A percentile compares a stretch with the other conserved stretches of the same genome.
phyloP scores from a whole-genome alignment of 1,140 invertebrate species.

The Fopius arisanus region DNA sequence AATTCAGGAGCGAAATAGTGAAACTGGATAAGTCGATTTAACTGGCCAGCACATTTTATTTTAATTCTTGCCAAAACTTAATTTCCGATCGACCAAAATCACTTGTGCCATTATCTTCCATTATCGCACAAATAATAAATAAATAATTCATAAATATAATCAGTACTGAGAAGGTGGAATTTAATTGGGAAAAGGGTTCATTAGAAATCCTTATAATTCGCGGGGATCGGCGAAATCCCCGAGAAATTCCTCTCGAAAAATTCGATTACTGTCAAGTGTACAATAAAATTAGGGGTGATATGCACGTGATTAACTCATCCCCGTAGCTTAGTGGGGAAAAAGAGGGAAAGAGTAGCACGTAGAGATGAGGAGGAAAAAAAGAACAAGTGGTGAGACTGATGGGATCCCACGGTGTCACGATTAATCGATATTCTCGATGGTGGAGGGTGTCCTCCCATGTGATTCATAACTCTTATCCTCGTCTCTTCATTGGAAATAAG shows the following conservation, averaged over 20 bases:
- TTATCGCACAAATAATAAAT: no score
- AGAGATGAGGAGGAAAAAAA: background rate
- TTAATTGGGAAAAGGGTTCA: no score
- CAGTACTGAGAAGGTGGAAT: no score
- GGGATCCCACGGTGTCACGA: constrained; percentile 2
- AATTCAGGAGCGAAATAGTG: no score
- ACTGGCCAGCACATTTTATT: no score
- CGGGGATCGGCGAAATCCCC: background rate
- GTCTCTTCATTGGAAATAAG: background rate
- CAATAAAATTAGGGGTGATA: background rate
- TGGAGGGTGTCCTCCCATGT: background rate
- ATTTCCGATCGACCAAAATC: no score
- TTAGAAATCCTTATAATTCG: background rate
- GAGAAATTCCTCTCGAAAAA: background rate
- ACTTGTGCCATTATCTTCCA: no score
- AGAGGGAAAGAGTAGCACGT: background rate
- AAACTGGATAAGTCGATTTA: no score
- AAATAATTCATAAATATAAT: no score
- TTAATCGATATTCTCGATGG: constrained; percentile 1
- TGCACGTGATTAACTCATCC: background rate
- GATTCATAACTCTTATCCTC: constrained; percentile 12
- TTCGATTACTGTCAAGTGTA: constrained; percentile 8
- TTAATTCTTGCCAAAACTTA: no score
- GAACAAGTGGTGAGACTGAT: constrained; percentile 1
- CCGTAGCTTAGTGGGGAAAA: background rate